Percentiles rank a stretch among this genome's conserved stretches.
These are phyloP conservation scores for Psilanteris sp. DNA, from an alignment of 1,140 invertebrate species.

Conservation along the genomic window DNA sequence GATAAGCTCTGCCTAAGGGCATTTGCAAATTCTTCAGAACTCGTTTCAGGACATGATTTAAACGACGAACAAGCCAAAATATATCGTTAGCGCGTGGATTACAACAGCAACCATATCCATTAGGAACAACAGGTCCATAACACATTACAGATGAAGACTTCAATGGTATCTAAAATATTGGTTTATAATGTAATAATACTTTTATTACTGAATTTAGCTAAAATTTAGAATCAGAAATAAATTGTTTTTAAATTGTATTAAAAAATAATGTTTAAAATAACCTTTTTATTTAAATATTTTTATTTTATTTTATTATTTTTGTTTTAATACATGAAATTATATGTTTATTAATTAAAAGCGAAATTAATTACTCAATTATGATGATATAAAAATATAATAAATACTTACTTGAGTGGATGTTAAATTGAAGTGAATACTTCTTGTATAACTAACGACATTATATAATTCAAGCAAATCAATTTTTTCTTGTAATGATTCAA, in stretches of 20 bases:
- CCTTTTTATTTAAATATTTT: no score
- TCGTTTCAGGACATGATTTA: constrained; percentile 73
- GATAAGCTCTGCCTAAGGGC: constrained; percentile 61
- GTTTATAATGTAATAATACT: no score
- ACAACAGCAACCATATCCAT: constrained; percentile 93
- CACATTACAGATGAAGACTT: constrained; percentile 89
- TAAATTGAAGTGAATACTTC: constrained; percentile 87
- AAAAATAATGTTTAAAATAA: no score
- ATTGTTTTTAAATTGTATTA: no score
- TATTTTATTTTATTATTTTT: no score
- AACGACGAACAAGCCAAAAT: constrained; percentile 87
- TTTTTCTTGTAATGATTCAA: constrained; percentile 87
- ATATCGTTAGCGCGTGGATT: constrained; percentile 88
- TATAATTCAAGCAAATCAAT: constrained; percentile 88
- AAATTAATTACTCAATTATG: no score
- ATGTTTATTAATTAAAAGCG: no score
- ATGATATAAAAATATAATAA: no score
- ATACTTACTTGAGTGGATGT: constrained; percentile 93
- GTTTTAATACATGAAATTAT: no score
- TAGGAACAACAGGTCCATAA: constrained; percentile 86
- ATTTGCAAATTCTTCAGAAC: constrained; percentile 66
- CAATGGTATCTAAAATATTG: constrained; percentile 85
- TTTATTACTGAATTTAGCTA: no score
- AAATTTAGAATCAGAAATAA: no score
- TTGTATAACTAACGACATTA: constrained; percentile 85